Conservation (phyloP, 92 coral and sea anemone genomes). For the Palythoa grandiflora region DNA sequence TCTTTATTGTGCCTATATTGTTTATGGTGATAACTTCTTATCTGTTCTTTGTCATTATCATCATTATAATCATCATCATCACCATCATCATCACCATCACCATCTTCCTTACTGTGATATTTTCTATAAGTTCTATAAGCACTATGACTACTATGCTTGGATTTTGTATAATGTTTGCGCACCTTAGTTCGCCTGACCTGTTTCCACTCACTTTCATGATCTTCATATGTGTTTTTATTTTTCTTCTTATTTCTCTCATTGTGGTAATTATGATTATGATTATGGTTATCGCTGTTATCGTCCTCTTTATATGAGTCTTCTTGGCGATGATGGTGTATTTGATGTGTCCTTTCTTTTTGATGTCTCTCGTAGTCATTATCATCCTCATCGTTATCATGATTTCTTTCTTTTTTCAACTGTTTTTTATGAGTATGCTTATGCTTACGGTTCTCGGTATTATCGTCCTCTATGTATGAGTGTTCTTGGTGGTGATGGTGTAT, state of each 20-base stretch:
- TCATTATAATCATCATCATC: background rate
- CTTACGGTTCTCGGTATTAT: background rate
- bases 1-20: background rate
- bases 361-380: conserved; percentile 35
- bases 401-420: background rate
- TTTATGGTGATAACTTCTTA: background rate
- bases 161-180: background rate
- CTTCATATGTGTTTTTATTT: background rate
- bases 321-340: conserved; percentile 25
- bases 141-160: background rate
- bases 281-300: background rate
- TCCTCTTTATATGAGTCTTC: background rate
- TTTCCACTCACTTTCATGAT: background rate
- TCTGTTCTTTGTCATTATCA: background rate
- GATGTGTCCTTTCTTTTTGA: background rate
- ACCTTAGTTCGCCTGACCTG: background rate
- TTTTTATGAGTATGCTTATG: background rate
- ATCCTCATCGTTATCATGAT: conserved; percentile 42
- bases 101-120: background rate
- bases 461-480: background rate
- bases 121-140: background rate
- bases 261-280: background rate
- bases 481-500: conserved; percentile 16
- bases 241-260: conserved; percentile 3
- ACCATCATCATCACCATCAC: too few relatives aligned